Evolutionary conservation across 1,140 invertebrate species (phyloP).

Genomic region (Caenorhabditis tropicalis): DNA sequence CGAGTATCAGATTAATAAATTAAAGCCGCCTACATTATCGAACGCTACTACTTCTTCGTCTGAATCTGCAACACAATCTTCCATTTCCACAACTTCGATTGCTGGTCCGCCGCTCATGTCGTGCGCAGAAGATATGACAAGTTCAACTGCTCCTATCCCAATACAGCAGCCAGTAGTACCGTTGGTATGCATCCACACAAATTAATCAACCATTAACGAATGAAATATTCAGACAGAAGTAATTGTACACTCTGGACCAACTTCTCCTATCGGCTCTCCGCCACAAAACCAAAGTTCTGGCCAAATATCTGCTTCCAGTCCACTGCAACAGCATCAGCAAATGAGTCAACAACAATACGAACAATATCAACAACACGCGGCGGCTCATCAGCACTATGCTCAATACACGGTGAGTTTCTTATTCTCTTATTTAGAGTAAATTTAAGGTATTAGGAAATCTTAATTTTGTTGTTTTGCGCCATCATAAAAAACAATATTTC

Average conservation of each 20-base stretch:
- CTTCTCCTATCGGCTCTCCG: slow-evolving; percentile 31
- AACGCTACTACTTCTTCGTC: slow-evolving; percentile 2
- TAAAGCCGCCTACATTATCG: neutral
- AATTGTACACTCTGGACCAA: slow-evolving; percentile 45
- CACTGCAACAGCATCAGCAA: slow-evolving; percentile 6
- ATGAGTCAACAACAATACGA: slow-evolving; percentile 43
- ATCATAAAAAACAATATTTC: too few relatives aligned
- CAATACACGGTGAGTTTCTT: neutral
- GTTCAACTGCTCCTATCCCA: neutral
- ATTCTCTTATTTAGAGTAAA: too few relatives aligned
- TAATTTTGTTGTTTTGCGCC: too few relatives aligned
- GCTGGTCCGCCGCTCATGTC: neutral
- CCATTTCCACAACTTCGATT: neutral
- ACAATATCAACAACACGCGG: slow-evolving; percentile 47
- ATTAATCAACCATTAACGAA: too few relatives aligned
- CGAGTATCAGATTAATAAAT: neutral
- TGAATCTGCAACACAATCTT: neutral
- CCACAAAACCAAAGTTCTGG: neutral
- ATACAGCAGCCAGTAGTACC: slow-evolving; percentile 30
- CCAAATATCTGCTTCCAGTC: neutral
- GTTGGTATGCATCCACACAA: slow-evolving; percentile 12
- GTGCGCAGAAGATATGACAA: neutral
- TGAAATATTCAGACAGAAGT: slow-evolving; percentile 52
- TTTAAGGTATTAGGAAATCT: too few relatives aligned
- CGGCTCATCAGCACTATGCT: slow-evolving; percentile 26